Percentiles rank a stretch among this genome's conserved stretches.
phyloP scores from a whole-genome alignment of 2,797 vertebrate species.

The Uromys caudimaculatus region DNA sequence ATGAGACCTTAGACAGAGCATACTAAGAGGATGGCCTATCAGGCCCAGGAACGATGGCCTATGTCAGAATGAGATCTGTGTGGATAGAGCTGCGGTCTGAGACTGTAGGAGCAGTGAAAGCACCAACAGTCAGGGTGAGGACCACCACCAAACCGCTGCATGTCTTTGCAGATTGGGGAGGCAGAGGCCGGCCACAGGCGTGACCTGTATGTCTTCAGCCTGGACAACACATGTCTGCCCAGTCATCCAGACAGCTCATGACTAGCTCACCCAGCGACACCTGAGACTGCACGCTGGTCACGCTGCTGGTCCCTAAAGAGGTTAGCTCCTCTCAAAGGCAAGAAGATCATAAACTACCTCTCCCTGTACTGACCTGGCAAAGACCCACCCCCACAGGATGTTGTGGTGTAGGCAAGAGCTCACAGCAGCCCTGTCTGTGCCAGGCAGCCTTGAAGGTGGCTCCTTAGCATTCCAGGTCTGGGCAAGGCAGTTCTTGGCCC shows the following conservation, averaged over 20 bases:
- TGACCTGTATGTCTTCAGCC: slow-evolving; percentile 89
- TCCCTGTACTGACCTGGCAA: slow-evolving; percentile 91
- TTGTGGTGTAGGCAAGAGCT: slow-evolving; percentile 74
- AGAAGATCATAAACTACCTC: slow-evolving; percentile 90
- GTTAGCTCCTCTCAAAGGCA: slow-evolving; percentile 85
- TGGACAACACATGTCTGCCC: slow-evolving; percentile 88
- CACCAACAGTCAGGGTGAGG: rapidly evolving
- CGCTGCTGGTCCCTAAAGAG: slow-evolving; percentile 76
- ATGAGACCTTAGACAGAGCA: background rate
- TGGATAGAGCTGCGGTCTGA: too few species aligned
- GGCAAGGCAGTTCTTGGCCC: background rate
- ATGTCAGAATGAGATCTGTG: background rate
- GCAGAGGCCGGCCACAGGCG: background rate
- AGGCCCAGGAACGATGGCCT: too few species aligned
- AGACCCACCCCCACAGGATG: slow-evolving; percentile 89
- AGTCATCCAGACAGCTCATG: slow-evolving; percentile 81
- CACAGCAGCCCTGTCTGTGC: background rate
- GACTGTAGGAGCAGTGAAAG: rapidly evolving
- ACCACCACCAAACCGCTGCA: rapidly evolving
- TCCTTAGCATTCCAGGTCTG: too few species aligned
- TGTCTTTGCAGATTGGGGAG: slow-evolving; percentile 68
- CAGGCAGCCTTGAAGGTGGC: background rate
- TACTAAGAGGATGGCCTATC: background rate
- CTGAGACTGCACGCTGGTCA: slow-evolving; percentile 88
- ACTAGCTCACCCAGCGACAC: slow-evolving; percentile 91